phyloP scores from a whole-genome alignment of 2,113 vertebrate genomes.

The Pontoporia blainvillei region DNA sequence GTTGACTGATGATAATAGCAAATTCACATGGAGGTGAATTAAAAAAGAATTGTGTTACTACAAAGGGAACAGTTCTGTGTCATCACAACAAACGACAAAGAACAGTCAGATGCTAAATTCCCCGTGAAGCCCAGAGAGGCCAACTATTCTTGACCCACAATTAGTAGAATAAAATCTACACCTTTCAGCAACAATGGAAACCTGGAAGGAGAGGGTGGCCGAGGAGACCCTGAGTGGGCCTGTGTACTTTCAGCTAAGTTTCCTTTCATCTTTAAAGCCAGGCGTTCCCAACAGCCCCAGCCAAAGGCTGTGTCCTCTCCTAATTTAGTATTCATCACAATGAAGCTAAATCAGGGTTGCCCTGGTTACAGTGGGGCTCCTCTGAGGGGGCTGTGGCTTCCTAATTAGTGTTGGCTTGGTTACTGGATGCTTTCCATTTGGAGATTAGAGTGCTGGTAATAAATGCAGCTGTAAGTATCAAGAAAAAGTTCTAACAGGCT shows the following conservation, averaged over 20 bases:
- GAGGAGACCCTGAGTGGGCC: fast-evolving
- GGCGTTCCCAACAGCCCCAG: not conserved
- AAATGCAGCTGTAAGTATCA: not conserved
- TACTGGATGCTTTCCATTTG: constrained; percentile 51
- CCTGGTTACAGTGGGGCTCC: constrained; percentile 54
- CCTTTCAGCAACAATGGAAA: not conserved
- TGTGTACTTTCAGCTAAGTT: not conserved
- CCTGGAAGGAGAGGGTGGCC: fast-evolving
- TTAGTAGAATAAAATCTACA: not conserved
- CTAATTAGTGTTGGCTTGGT: constrained; percentile 69
- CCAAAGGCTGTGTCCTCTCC: not conserved
- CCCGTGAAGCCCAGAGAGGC: not conserved
- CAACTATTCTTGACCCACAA: not conserved
- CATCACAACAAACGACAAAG: not conserved
- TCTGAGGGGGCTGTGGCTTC: not conserved
- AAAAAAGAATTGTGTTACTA: not conserved
- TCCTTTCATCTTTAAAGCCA: not conserved
- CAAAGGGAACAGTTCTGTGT: not conserved
- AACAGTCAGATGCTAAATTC: not conserved
- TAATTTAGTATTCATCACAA: not conserved
- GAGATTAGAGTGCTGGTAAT: not conserved
- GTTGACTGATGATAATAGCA: not conserved
- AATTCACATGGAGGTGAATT: not conserved
- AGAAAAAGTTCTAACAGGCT: not conserved
- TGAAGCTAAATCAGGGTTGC: constrained; percentile 45